Conservation (phyloP, 2,797 vertebrate species). For the Sciurus vulgaris region DNA sequence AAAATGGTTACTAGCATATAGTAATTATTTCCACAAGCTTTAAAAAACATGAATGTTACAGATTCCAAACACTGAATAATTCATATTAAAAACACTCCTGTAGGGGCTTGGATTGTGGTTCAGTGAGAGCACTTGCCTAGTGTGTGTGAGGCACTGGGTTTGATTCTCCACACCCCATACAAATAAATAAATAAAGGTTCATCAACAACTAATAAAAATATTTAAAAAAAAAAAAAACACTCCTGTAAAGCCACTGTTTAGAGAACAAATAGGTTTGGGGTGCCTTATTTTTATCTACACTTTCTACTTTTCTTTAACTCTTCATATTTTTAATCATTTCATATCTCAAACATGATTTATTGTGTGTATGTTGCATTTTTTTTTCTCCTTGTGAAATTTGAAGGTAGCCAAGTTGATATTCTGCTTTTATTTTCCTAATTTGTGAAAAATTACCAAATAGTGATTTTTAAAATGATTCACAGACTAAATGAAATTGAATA, state of each 20-base stretch:
- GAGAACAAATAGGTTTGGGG: neutral
- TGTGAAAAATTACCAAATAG: no score
- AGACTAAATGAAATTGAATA: no score
- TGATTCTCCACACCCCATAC: no score
- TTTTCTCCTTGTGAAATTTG: neutral
- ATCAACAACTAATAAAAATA: no score
- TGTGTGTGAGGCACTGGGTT: no score
- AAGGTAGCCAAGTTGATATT: neutral
- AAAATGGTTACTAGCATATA: neutral
- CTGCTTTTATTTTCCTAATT: neutral
- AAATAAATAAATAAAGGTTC: no score
- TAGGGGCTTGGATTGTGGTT: no score
- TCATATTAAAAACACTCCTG: neutral
- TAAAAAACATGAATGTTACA: neutral
- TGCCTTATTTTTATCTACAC: neutral
- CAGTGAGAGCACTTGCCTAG: no score
- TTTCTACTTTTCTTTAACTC: neutral
- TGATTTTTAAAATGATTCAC: no score
- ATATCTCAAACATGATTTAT: neutral
- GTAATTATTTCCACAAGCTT: conserved; percentile 43
- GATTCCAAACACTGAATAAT: neutral
- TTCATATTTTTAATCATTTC: neutral
- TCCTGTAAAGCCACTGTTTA: neutral
- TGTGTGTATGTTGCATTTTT: neutral
- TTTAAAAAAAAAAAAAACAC: neutral